phyloP scores from a whole-genome alignment of 2,113 vertebrate species.

The Equus quagga region DNA sequence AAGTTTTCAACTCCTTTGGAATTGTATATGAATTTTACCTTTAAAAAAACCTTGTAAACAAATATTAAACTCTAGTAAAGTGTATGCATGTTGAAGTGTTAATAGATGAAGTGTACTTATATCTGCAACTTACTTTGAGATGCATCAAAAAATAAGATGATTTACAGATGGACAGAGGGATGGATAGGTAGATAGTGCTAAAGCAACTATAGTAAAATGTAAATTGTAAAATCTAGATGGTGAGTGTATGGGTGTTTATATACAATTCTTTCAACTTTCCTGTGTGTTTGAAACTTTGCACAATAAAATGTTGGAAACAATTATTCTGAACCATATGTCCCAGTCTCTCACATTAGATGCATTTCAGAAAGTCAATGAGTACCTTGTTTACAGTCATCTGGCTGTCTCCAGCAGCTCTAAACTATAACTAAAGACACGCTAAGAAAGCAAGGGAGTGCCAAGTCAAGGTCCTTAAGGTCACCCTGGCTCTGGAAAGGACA shows the following conservation, averaged over 20 bases:
- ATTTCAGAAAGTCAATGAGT: background rate
- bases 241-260: background rate
- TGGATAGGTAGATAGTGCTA: background rate
- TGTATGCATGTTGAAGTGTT: background rate
- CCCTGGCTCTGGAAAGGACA: background rate
- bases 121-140: background rate
- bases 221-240: background rate
- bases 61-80: background rate
- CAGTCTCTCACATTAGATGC: background rate
- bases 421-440: background rate
- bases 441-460: background rate
- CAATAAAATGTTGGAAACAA: background rate
- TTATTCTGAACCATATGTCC: background rate
- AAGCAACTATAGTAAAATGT: background rate
- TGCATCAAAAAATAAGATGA: background rate
- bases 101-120: background rate
- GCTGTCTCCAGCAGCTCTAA: background rate
- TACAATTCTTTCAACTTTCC: background rate
- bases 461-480: background rate
- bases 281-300: background rate
- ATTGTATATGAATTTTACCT: background rate
- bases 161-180: background rate
- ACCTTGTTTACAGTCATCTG: background rate
- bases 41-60: background rate
- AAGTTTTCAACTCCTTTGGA: background rate